A percentile compares a stretch with the other conserved stretches of the same genome.
These are phyloP conservation scores for Catharus minimus DNA, from an alignment of 2,113 vertebrate species.

Conservation along the genomic window DNA sequence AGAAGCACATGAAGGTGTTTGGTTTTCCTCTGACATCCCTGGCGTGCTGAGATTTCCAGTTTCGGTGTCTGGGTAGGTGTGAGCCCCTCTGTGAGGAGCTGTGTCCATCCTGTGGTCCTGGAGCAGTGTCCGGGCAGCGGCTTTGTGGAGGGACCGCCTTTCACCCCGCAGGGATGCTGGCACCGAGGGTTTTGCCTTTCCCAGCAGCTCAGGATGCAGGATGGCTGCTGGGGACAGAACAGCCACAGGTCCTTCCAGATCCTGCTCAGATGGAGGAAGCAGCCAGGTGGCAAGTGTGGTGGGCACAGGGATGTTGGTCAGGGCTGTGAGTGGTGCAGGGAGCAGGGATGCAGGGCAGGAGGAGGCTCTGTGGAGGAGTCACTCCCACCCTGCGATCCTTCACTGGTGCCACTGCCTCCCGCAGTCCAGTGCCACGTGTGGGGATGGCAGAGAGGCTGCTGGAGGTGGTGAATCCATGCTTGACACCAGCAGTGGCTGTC, in stretches of 20 bases:
- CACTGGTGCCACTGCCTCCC: rapidly evolving
- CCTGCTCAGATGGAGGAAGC: not conserved
- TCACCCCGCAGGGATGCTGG: not conserved
- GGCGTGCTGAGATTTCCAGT: not conserved
- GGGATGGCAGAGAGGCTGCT: not conserved
- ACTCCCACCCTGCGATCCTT: rapidly evolving
- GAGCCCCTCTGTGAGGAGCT: not conserved
- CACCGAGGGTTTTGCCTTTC: not conserved
- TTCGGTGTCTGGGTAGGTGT: not conserved
- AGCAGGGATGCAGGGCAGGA: not conserved
- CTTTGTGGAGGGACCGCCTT: rapidly evolving
- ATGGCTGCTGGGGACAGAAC: not conserved
- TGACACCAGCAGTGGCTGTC: not conserved
- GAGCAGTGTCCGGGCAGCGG: not conserved
- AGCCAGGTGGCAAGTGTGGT: not conserved
- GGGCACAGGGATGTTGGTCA: rapidly evolving
- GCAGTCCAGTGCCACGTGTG: rapidly evolving
- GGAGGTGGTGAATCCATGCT: not conserved
- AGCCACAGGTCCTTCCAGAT: not conserved
- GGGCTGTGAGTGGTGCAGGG: rapidly evolving
- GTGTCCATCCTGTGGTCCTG: not conserved
- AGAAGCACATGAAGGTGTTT: rapidly evolving
- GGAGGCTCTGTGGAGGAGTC: not conserved
- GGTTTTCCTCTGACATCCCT: rapidly evolving
- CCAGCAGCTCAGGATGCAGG: rapidly evolving